Conservation (phyloP, 2,113 vertebrate genomes). For the Girardinichthys multiradiatus region DNA sequence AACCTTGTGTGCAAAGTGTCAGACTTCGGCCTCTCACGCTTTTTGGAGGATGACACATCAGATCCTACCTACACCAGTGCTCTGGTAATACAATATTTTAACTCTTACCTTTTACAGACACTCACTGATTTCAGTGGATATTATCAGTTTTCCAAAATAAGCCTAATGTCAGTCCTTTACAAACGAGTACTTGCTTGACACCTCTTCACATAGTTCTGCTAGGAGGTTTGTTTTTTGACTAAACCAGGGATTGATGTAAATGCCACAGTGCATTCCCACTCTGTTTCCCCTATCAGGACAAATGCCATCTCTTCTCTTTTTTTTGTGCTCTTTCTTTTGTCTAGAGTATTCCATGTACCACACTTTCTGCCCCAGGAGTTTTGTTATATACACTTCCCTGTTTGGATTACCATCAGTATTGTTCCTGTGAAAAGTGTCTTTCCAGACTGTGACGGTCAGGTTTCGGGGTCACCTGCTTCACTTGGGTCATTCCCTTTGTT, state of each 20-base stretch:
- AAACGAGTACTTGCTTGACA: not conserved
- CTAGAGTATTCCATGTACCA: conserved; percentile 31
- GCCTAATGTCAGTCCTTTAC: not conserved
- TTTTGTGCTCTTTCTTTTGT: conserved; percentile 35
- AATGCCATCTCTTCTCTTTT: conserved; percentile 42
- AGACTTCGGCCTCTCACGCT: conserved; percentile 95
- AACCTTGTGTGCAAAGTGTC: conserved; percentile 99
- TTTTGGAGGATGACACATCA: conserved; percentile 96
- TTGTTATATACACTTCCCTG: conserved; percentile 50
- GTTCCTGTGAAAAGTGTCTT: conserved; percentile 51
- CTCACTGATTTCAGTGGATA: not conserved
- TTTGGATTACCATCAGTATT: conserved; percentile 59
- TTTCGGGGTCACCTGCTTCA: conserved; percentile 48
- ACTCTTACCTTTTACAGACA: not conserved
- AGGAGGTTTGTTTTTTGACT: conserved; percentile 20
- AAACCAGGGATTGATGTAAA: not conserved
- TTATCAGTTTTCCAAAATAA: not conserved
- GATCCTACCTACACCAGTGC: conserved; percentile 98
- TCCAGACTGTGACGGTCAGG: conserved; percentile 62
- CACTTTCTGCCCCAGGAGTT: conserved; percentile 48
- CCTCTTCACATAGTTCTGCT: not conserved
- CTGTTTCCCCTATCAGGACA: conserved; percentile 25
- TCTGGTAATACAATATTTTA: conserved; percentile 81
- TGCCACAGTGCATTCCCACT: conserved; percentile 6
- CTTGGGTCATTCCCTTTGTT: conserved; percentile 55